Evolutionary conservation across 2,888 invertebrate genomes (phyloP).

Genomic region (Polydrusus tereticollis): DNA sequence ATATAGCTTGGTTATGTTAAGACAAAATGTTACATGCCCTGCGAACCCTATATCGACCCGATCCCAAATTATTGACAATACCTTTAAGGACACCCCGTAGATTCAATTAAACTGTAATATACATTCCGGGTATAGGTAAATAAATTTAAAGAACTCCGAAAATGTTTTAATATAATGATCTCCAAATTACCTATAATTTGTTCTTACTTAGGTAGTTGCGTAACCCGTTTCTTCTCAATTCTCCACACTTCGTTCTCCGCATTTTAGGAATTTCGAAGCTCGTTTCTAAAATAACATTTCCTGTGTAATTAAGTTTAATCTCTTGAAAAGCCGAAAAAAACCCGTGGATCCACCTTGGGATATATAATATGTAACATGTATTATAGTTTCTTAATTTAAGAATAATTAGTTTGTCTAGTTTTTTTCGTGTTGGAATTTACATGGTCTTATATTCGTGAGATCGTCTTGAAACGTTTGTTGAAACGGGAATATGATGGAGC

Average conservation of each 20-base stretch:
- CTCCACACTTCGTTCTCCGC: conserved; percentile 23
- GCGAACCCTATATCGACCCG: no score
- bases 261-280: conserved; percentile 16
- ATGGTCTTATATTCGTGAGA: neutral
- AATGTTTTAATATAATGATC: conserved; percentile 9
- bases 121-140: no score
- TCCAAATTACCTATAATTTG: conserved; percentile 12
- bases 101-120: no score
- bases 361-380: conserved; percentile 1
- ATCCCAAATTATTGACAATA: no score
- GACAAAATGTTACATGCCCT: no score
- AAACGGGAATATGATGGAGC: no score
- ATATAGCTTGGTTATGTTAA: no score
- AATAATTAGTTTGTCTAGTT: conserved; percentile 17
- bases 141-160: neutral
- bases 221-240: neutral
- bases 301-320: conserved; percentile 27
- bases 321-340: conserved; percentile 9
- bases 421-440: neutral
- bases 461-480: neutral
- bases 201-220: no score
- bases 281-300: conserved; percentile 14
- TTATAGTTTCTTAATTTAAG: conserved; percentile 20
- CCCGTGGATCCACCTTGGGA: conserved; percentile 8
- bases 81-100: no score